Evolutionary conservation across 2,888 invertebrate genomes (phyloP), one percentile per base, ranked within the genome.

Genomic region (Chrysopilus asiliformis): DNA sequence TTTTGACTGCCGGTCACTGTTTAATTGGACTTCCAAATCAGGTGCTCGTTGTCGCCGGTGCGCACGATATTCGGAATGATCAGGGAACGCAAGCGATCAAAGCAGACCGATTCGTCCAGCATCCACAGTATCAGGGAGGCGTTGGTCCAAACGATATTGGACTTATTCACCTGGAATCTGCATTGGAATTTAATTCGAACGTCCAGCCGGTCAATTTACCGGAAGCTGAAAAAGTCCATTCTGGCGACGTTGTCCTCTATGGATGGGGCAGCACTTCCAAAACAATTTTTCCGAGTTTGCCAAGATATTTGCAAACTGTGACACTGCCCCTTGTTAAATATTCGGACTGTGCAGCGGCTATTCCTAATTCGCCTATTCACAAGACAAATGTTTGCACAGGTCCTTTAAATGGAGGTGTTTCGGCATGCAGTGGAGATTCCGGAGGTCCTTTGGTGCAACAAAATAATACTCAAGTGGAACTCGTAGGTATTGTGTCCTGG

Each of bases 61-160:
- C 64, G 8, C 60, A 65, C 44, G 39, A 44, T 20, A 49, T 65
- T n/a, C n/a, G n/a, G n/a, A 22, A 50, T 2, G 44, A 53, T 18
- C 43, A 52, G 3, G 45, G 40, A 2, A 50, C 52, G 3, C 60
- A 60, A 45, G 39, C 46, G 2, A 53, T 57, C 25, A 14, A 33
- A 2, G 49, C 66, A 7, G 49, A 47, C 4, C 52, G 47, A n/a
- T 49, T 53, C 14, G 46, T 50, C 16, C 47, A 58, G 2, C 66
- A 68, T 41, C 50, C 51, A 25, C 2, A 16, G 3, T 59, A 46
- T 42, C 17, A 6, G 25, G 64, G 65, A 10, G 56, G 56, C 3
- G 58, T 63, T 10, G 62, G 57, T 13, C 63, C 62, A 39, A 64
- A 67, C 45, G 74, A 74, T 46, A 69, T 74, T 43, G 72, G 69